A percentile compares a stretch with the other conserved stretches of the same genome.
phyloP scores from a whole-genome alignment of 1,140 invertebrate species.

The Lordiphosa stackelbergi region DNA sequence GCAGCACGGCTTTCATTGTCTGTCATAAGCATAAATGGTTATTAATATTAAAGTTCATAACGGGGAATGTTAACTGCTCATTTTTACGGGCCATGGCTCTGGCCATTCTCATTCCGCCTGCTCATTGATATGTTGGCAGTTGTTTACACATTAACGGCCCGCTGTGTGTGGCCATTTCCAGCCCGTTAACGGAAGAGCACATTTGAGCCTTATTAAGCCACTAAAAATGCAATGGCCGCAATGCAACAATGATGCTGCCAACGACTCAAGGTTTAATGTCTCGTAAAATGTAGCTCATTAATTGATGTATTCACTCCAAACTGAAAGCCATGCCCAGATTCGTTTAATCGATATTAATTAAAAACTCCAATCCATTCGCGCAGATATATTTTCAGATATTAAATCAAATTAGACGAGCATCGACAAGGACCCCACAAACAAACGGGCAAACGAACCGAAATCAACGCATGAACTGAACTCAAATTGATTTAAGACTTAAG shows the following conservation, averaged over 20 bases:
- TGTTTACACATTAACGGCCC: conserved; percentile 53
- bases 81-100: conserved; percentile 47
- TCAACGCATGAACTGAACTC: conserved; percentile 12
- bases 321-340: neutral
- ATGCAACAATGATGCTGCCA: conserved; percentile 1
- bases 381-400: neutral
- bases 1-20: conserved; percentile 49
- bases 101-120: conserved; percentile 20
- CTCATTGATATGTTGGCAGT: conserved; percentile 50
- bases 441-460: conserved; percentile 17
- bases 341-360: conserved; percentile 1
- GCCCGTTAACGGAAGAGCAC: conserved; percentile 59
- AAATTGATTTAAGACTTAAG: conserved; percentile 55
- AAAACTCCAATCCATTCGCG: neutral
- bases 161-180: conserved; percentile 35
- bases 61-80: conserved; percentile 51
- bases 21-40: conserved; percentile 71
- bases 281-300: conserved; percentile 8
- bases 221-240: conserved; percentile 29
- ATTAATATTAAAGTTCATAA: conserved; percentile 69
- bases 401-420: conserved; percentile 28
- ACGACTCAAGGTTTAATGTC: conserved; percentile 19
- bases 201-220: conserved; percentile 58
- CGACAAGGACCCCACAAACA: neutral
- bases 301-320: conserved; percentile 8